Base-by-base conservation (phyloP, 2,113 vertebrate species). In the Tachycineta bicolor region DNA sequence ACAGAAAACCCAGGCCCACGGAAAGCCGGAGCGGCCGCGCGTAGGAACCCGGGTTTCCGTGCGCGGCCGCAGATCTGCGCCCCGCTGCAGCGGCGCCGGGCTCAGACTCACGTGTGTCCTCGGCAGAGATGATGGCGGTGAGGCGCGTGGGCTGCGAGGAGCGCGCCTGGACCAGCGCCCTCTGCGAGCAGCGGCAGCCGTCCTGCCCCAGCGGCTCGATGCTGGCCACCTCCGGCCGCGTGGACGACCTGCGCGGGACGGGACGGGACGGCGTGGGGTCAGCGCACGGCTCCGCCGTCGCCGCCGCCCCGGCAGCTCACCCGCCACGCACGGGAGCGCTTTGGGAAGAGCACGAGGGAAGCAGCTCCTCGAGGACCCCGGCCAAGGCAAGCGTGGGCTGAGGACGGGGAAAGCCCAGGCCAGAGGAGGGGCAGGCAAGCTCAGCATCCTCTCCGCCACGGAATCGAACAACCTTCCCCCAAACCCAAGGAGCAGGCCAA, bases 141-240 rank as follows among this genome's bases (percentile, higher is more conserved):
- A 98, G 98, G 17, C 98, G 98, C 2, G 96, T 95, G 25, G 98
- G 97, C 87, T 98, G 98, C 1, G 98, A 98, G 74, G 99, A 98
- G 12, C 98, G 98, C 18, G 99, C 99, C 97, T 99, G 99, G 14
- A 99, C 98, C 78, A 99, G 94, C 0, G 99, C 99, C 25, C 73
- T 98, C 90, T 97, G 98, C 5, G 99, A 99, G 93, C 99, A 99
- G n/a, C 98, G 98, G 18, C 70, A 96, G 25, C 97, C 90, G 1
- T 97, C 98, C 12, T 94, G 93, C 20, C 98, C 98, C 60, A 99
- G n/a, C 5, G 98, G 97, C 71, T 99, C 98, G 28, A 99, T 98
- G 91, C 98, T 99, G 3, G 99, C 99, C 11, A 99, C 99, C 86
- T 99, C 99, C 0, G 99, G 99, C 90, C 99, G 98, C 31, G 98